Conservation (phyloP, 2,113 vertebrate species). For the Clarias batrachus region DNA sequence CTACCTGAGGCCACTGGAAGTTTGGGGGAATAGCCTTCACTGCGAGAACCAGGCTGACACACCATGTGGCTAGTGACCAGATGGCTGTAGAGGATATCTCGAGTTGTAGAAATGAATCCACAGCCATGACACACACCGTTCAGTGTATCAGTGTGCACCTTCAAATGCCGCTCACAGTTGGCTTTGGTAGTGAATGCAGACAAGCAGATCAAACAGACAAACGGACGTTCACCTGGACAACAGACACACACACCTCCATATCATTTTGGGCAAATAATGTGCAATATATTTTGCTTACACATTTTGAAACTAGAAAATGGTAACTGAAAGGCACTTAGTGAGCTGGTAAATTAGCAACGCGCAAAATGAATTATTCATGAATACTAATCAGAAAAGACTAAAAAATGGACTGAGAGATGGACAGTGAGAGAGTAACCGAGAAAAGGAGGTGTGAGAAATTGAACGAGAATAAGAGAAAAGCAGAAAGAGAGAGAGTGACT, state of each 20-base stretch:
- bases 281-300: background rate
- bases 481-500: background rate
- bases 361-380: slow-evolving; percentile 25
- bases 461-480: background rate
- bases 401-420: background rate
- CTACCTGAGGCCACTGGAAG: slow-evolving; percentile 76
- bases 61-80: slow-evolving; percentile 96
- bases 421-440: slow-evolving; percentile 7
- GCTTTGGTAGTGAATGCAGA: slow-evolving; percentile 98
- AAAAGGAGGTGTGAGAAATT: slow-evolving; percentile 3
- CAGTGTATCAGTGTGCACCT: slow-evolving; percentile 93
- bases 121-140: slow-evolving; percentile 94
- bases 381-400: background rate
- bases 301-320: background rate
- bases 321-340: slow-evolving; percentile 12
- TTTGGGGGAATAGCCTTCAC: slow-evolving; percentile 82
- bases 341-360: background rate
- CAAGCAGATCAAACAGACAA: slow-evolving; percentile 94
- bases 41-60: slow-evolving; percentile 91
- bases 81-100: slow-evolving; percentile 97
- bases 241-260: slow-evolving; percentile 22
- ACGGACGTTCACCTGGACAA: slow-evolving; percentile 88
- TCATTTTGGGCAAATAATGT: background rate
- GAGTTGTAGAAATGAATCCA: slow-evolving; percentile 91
- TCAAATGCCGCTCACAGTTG: slow-evolving; percentile 96